phyloP scores from a whole-genome alignment of 2,888 invertebrate genomes.

The Oscheius sp. region DNA sequence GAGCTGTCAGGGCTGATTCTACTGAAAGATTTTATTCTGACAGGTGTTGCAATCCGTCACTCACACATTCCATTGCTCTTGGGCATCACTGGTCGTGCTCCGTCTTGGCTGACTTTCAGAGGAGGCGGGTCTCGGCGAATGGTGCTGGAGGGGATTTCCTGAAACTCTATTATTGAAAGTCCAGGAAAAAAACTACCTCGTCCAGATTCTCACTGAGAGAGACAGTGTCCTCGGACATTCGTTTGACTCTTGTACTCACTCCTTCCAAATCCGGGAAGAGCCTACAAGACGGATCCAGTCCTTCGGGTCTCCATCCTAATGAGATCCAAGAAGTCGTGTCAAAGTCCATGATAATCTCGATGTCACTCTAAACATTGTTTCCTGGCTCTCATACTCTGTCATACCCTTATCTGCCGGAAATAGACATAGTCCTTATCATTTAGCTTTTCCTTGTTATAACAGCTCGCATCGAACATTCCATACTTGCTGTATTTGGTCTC shows the following conservation, averaged over 20 bases:
- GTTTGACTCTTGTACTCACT: constrained; percentile 15
- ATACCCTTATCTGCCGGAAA: constrained; percentile 54
- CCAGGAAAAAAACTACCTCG: not conserved
- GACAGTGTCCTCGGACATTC: constrained; percentile 16
- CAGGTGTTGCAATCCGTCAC: constrained; percentile 6
- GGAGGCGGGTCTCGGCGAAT: constrained; percentile 46
- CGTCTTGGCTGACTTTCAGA: constrained; percentile 47
- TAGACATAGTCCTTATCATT: constrained; percentile 63
- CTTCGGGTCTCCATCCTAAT: constrained; percentile 68
- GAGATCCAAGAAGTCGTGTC: constrained; percentile 63
- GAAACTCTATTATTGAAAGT: not conserved
- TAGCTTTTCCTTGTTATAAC: constrained; percentile 61
- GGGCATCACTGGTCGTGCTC: constrained; percentile 55
- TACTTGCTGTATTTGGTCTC: constrained; percentile 48
- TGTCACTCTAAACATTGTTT: constrained; percentile 57
- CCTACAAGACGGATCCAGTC: constrained; percentile 67
- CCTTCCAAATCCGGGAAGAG: constrained; percentile 70
- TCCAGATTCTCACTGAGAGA: constrained; percentile 4
- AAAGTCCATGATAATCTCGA: constrained; percentile 70
- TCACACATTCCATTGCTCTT: constrained; percentile 61
- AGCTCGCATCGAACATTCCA: constrained; percentile 67
- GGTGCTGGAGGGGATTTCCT: constrained; percentile 32
- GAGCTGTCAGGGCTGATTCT: constrained; percentile 61
- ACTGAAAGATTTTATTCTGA: constrained; percentile 45
- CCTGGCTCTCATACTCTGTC: no score